phyloP scores from a whole-genome alignment of 2,113 vertebrate species.

The Anseranas semipalmata region DNA sequence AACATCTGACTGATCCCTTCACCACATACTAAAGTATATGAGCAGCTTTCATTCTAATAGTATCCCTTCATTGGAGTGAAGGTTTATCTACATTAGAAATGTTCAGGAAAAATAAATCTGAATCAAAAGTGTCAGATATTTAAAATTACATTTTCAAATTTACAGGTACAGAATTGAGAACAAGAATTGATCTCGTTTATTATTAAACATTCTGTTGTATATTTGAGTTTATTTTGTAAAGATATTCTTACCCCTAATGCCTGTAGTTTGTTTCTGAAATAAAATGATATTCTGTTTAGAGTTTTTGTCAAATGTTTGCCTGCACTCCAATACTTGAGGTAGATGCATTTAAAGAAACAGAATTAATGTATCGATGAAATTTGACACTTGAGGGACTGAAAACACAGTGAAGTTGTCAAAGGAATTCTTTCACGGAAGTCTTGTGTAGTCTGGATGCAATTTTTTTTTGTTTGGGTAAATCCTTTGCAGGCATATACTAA shows the following conservation, averaged over 20 bases:
- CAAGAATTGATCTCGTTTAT: neutral
- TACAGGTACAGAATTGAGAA: neutral
- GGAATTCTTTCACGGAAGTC: neutral
- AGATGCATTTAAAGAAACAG: neutral
- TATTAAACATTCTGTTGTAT: neutral
- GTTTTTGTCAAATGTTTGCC: neutral
- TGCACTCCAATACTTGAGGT: neutral
- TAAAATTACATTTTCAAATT: neutral
- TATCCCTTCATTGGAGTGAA: neutral
- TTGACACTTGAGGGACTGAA: neutral
- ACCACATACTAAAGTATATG: neutral
- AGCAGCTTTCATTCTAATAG: neutral
- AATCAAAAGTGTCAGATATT: neutral
- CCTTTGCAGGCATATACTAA: neutral
- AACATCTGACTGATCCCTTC: conserved; percentile 24
- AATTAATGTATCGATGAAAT: neutral
- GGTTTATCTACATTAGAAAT: neutral
- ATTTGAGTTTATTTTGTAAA: neutral
- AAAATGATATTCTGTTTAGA: neutral
- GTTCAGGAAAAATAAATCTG: neutral
- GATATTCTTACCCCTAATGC: fast-evolving
- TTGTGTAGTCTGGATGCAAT: neutral
- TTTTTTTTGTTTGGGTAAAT: neutral
- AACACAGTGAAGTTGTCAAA: neutral
- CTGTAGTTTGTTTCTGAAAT: neutral